These are phyloP conservation scores for Albula goreensis DNA, from an alignment of 2,113 vertebrate species.

Conservation along the genomic window DNA sequence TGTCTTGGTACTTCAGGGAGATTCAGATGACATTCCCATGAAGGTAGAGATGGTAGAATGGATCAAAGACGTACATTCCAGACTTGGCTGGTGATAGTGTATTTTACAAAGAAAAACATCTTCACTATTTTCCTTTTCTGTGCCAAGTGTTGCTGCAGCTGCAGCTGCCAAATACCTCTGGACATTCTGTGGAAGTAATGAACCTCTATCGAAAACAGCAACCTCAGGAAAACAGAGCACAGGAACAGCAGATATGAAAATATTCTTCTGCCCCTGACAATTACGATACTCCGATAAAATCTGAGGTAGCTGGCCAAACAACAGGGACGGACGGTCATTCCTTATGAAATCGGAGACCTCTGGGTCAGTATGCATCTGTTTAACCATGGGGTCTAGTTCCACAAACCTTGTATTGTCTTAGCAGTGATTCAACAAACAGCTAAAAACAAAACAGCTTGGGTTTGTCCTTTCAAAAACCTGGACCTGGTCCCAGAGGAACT, in stretches of 20 bases:
- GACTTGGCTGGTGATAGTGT: neutral
- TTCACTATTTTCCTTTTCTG: neutral
- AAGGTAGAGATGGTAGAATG: neutral
- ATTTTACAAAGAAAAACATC: neutral
- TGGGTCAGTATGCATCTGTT: conserved; percentile 48
- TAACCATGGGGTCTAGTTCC: conserved; percentile 33
- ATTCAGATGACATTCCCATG: neutral
- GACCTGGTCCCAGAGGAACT: neutral
- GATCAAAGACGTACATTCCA: neutral
- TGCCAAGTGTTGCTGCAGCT: neutral
- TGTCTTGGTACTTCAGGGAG: neutral
- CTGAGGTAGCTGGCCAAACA: neutral
- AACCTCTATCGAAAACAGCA: neutral
- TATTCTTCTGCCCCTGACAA: conserved; percentile 26
- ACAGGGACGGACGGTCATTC: conserved; percentile 10
- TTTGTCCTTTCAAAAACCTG: neutral
- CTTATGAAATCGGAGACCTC: conserved; percentile 19
- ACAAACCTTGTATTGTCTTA: conserved; percentile 39
- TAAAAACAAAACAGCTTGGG: neutral
- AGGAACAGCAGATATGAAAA: neutral
- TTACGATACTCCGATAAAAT: neutral
- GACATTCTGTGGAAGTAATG: neutral
- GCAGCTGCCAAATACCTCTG: neutral
- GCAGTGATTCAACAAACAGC: conserved; percentile 11
- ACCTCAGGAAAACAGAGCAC: neutral